Evolutionary conservation across 2,888 invertebrate species (phyloP), one percentile per base, ranked within the genome.

Genomic region (Phymatocera aterrima): DNA sequence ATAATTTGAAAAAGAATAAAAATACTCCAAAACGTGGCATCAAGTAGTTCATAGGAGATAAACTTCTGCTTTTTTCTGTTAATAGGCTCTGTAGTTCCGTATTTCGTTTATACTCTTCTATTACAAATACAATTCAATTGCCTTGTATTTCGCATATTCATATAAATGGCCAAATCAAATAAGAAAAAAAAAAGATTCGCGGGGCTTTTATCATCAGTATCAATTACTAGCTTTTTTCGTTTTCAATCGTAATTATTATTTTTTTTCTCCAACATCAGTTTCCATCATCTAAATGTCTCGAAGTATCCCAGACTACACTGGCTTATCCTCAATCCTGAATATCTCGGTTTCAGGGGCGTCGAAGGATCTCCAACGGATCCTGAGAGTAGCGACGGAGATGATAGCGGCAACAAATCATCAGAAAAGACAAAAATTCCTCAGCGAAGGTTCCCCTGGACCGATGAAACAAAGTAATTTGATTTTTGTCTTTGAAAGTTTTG

Each of bases 361-460:
- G 89, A 89, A 78, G 86, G 85, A 65, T 85, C 87, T 4, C 83
- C 86, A 21, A 82, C 83, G 48, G 86, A 86, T 60, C 80, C 82
- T 18, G 88, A 88, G 24, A 86, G 85, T 78, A 86, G 84, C 10
- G 88, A 89, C 24, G 88, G 85, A 24, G 87, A 91, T n/a, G 91
- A 90, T 37, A 89, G 86, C 60, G 87, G 88, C 24, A 89, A 88
- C 80, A 91, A 87, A 72, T 83, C 84, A 54, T 34, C 87, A 65
- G 93, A 93, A 40, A 93, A 93, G 57, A 88, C 91, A 61, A 93
- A 93, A 81, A 92, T 94, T 72, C 96, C 96, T 2, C 94, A 94
- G 85, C 94, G 94, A 31, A 93, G 94, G 80, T 96, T 96, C 91
- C 93, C 94, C 37, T 96, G 96, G 96, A 94, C 93, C 74, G 92